Evolutionary conservation across 2,797 vertebrate species (phyloP).

Genomic region (Chromis chromis): DNA sequence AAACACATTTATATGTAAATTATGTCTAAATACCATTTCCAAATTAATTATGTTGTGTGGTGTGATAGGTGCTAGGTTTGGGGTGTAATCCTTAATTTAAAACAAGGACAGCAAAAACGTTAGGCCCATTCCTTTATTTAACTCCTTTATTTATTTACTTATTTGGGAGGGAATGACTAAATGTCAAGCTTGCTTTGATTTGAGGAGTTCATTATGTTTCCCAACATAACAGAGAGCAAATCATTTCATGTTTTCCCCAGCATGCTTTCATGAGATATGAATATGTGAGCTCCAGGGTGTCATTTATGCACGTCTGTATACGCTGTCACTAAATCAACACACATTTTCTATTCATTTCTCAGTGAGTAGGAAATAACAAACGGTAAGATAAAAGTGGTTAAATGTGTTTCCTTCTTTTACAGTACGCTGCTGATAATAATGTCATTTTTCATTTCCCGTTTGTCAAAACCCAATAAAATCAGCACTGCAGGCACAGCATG

Average conservation of each 20-base stretch:
- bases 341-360: constrained; percentile 22
- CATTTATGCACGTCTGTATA: constrained; percentile 34
- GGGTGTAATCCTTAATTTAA: constrained; percentile 68
- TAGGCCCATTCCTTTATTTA: constrained; percentile 62
- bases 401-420: constrained; percentile 18
- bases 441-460: constrained; percentile 56
- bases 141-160: constrained; percentile 66
- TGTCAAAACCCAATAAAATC: constrained; percentile 69
- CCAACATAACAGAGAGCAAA: constrained; percentile 56
- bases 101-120: constrained; percentile 64
- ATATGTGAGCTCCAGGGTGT: constrained; percentile 85
- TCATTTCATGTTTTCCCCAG: constrained; percentile 28
- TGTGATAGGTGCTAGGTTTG: constrained; percentile 65
- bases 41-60: constrained; percentile 84
- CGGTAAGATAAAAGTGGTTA: constrained; percentile 9
- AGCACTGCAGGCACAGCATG: constrained; percentile 45
- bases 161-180: constrained; percentile 67
- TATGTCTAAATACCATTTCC: constrained; percentile 88
- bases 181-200: constrained; percentile 83
- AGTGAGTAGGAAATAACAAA: not conserved
- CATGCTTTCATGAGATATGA: constrained; percentile 86
- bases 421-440: constrained; percentile 17
- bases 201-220: constrained; percentile 75
- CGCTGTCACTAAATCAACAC: constrained; percentile 67
- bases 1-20: constrained; percentile 96